Percentiles rank a stretch among this genome's conserved stretches.
These are phyloP conservation scores for Tragelaphus eurycerus DNA, from an alignment of 2,797 vertebrate genomes.

Conservation along the genomic window DNA sequence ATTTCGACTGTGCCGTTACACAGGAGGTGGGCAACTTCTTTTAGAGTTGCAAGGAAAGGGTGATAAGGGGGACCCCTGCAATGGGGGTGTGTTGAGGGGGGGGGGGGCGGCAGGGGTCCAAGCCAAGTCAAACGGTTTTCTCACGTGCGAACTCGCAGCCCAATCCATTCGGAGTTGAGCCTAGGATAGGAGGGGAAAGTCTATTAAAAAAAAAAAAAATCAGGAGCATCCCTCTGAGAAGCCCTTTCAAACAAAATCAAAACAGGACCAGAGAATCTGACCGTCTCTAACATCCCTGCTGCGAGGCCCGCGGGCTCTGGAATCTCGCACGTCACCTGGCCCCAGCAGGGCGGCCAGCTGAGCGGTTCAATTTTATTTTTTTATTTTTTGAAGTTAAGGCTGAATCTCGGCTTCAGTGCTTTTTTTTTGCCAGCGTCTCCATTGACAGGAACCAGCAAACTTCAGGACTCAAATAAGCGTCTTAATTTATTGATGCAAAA, in stretches of 20 bases:
- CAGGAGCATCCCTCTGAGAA: conserved; percentile 64
- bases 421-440: conserved; percentile 49
- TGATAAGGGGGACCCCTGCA: conserved; percentile 64
- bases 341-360: conserved; percentile 58
- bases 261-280: conserved; percentile 53
- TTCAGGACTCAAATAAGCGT: conserved; percentile 57
- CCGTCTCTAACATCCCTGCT: conserved; percentile 58
- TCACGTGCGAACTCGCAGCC: conserved; percentile 72
- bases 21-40: conserved; percentile 73
- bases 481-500: conserved; percentile 67
- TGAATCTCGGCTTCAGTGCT: conserved; percentile 51
- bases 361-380: conserved; percentile 43
- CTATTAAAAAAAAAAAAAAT: conserved; percentile 41
- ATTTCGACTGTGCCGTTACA: conserved; percentile 74
- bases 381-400: conserved; percentile 58
- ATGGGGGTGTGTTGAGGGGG: not conserved
- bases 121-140: conserved; percentile 67
- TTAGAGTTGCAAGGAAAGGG: conserved; percentile 74
- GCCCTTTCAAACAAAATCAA: conserved; percentile 67
- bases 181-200: conserved; percentile 47
- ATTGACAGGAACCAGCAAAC: conserved; percentile 63
- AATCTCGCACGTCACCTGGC: conserved; percentile 72
- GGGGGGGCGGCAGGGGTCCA: conserved; percentile 60
- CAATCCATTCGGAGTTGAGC: conserved; percentile 73
- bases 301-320: conserved; percentile 64